A percentile compares a stretch with the other conserved stretches of the same genome.
Conservation (phyloP, 2,888 invertebrate genomes). For the Archips xylosteana region DNA sequence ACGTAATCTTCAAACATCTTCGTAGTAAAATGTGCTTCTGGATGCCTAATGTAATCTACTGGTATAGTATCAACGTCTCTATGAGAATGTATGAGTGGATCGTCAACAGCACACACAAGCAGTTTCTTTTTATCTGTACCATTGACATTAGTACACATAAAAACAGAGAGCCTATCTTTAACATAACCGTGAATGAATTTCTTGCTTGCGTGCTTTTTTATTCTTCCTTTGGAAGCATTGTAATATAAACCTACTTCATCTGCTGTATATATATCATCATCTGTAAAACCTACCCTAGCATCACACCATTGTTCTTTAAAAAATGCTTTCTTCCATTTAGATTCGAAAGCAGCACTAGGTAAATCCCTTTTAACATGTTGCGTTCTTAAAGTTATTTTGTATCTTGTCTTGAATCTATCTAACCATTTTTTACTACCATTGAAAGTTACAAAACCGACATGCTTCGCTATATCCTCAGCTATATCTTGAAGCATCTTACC, state of each 20-base stretch:
- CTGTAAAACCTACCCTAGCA: constrained; percentile 52
- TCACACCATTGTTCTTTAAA: constrained; percentile 64
- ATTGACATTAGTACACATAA: constrained; percentile 59
- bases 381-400: constrained; percentile 55
- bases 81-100: constrained; percentile 56
- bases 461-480: constrained; percentile 59
- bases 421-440: constrained; percentile 65
- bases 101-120: constrained; percentile 60
- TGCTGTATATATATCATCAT: constrained; percentile 61
- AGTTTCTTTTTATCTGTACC: constrained; percentile 60
- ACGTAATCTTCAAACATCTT: constrained; percentile 62
- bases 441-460: constrained; percentile 58
- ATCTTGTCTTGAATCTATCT: constrained; percentile 60
- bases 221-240: constrained; percentile 61
- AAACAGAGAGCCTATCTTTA: constrained; percentile 58
- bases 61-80: constrained; percentile 58
- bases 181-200: constrained; percentile 61
- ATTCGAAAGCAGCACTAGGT: constrained; percentile 52
- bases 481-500: constrained; percentile 60
- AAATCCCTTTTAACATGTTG: constrained; percentile 49
- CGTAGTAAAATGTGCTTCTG: constrained; percentile 60
- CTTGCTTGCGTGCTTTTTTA: constrained; percentile 57
- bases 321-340: constrained; percentile 61
- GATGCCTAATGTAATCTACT: constrained; percentile 59
- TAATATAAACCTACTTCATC: constrained; percentile 62